These are phyloP conservation scores for Tokudaia muenninki DNA, from an alignment of 2,797 vertebrate species.

Conservation along the genomic window DNA sequence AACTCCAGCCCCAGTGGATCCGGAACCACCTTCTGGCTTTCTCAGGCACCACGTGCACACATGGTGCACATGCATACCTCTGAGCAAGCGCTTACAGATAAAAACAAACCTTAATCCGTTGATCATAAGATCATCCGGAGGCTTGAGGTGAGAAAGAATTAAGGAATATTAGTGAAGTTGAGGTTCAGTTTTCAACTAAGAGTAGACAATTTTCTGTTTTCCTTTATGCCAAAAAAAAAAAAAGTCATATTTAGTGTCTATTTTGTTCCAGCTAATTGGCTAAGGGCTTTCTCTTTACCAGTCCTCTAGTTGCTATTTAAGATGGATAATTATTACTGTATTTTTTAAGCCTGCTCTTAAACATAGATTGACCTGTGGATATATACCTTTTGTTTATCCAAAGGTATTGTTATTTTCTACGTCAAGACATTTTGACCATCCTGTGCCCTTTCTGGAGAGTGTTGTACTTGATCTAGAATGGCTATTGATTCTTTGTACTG, in stretches of 20 bases:
- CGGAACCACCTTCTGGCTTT: not conserved
- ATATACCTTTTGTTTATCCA: not conserved
- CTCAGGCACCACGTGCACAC: not conserved
- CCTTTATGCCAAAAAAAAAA: slow-evolving; percentile 1
- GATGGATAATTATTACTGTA: not conserved
- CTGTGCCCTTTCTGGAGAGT: slow-evolving; percentile 49
- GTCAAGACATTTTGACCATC: slow-evolving; percentile 46
- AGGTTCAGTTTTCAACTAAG: slow-evolving; percentile 7
- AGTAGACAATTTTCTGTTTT: slow-evolving; percentile 23
- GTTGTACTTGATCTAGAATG: slow-evolving; percentile 66
- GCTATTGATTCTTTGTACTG: slow-evolving; percentile 64
- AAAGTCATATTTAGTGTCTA: not conserved
- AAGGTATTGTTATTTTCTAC: slow-evolving; percentile 49
- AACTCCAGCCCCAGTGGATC: not conserved
- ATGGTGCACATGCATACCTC: not conserved
- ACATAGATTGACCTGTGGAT: not conserved
- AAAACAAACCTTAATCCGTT: not conserved
- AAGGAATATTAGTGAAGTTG: not conserved
- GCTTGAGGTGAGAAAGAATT: slow-evolving; percentile 22
- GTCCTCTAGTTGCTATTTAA: slow-evolving; percentile 18
- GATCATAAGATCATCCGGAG: slow-evolving; percentile 16
- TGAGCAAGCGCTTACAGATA: not conserved
- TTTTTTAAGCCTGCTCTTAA: slow-evolving; percentile 19
- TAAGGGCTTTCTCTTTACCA: slow-evolving; percentile 45
- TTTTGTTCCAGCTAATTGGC: slow-evolving; percentile 11